Conservation (phyloP, 2,888 invertebrate species). For the Chaitophorus viminalis region DNA sequence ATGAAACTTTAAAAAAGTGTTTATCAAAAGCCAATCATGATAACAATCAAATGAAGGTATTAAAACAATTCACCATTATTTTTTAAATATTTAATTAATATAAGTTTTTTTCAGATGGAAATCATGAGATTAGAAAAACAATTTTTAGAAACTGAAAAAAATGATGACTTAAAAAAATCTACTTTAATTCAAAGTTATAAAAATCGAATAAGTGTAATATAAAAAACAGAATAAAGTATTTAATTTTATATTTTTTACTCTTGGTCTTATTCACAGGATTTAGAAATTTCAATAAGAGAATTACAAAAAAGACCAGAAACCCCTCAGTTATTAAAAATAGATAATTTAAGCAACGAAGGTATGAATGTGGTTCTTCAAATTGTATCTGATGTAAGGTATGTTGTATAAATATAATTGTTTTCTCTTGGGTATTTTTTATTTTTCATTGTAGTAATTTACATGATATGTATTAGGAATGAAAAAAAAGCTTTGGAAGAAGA, state of each 20-base stretch:
- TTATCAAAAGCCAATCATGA: conserved; percentile 60
- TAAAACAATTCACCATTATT: not conserved
- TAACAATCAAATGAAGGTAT: conserved; percentile 60
- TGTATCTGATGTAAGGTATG: conserved; percentile 51
- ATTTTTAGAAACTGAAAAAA: conserved; percentile 49
- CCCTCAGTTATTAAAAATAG: conserved; percentile 62
- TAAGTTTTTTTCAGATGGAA: conserved; percentile 48
- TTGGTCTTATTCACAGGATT: conserved; percentile 41
- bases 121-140: conserved; percentile 53
- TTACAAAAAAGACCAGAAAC: conserved; percentile 63
- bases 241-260: not conserved
- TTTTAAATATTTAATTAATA: not conserved
- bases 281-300: conserved; percentile 45
- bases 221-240: not conserved
- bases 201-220: conserved; percentile 50
- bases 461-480: conserved; percentile 15
- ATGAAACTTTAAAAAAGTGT: conserved; percentile 64
- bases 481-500: conserved; percentile 40
- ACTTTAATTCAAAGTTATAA: conserved; percentile 55
- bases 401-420: not conserved
- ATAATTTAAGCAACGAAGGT: conserved; percentile 60
- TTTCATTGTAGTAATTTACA: not conserved
- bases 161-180: conserved; percentile 49
- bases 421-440: not conserved
- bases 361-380: conserved; percentile 60